These are phyloP conservation scores for Amiota minor DNA, from an alignment of 2,888 invertebrate genomes.

Conservation along the genomic window DNA sequence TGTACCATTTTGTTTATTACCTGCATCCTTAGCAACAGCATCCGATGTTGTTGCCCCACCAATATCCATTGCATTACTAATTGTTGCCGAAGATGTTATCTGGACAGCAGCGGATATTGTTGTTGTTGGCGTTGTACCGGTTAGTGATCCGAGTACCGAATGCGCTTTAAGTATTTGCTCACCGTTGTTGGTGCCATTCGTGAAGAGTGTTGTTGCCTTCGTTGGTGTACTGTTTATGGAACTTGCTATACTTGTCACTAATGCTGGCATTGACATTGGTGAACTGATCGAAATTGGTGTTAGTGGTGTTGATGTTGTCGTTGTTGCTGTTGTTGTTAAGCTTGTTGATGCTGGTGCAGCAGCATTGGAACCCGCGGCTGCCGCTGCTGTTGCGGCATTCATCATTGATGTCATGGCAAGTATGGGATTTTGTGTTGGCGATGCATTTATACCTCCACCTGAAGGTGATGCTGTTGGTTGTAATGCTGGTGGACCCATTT, in stretches of 20 bases:
- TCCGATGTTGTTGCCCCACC: neutral
- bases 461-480: conserved; percentile 40
- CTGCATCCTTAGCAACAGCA: conserved; percentile 31
- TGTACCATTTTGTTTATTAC: conserved; percentile 27
- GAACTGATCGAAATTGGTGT: conserved; percentile 46
- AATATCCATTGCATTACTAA: too few relatives aligned
- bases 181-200: neutral
- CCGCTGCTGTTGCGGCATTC: conserved; percentile 54
- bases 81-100: too few relatives aligned
- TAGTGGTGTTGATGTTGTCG: conserved; percentile 43
- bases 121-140: neutral
- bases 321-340: conserved; percentile 33
- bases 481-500: conserved; percentile 57
- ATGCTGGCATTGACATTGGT: conserved; percentile 11
- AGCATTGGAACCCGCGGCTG: neutral
- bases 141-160: neutral
- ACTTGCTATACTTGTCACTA: conserved; percentile 40
- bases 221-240: conserved; percentile 60
- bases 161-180: neutral
- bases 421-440: conserved; percentile 73
- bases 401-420: conserved; percentile 71
- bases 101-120: neutral
- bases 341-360: neutral
- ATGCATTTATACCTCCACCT: conserved; percentile 42
- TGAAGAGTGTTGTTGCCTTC: conserved; percentile 37